Conservation (phyloP, 2,113 vertebrate species). For the Sylvia atricapilla region DNA sequence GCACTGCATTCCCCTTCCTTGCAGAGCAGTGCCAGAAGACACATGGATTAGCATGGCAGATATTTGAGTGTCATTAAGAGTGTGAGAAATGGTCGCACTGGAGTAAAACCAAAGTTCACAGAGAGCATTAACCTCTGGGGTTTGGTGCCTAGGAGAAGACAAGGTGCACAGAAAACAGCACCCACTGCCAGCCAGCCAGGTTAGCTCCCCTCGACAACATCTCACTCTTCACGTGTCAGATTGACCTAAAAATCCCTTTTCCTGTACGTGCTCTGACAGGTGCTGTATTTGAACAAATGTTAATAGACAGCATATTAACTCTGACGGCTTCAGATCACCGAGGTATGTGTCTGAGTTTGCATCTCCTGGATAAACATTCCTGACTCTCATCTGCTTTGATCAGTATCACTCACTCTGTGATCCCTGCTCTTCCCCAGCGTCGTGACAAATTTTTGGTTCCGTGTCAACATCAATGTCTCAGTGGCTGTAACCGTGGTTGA, state of each 20-base stretch:
- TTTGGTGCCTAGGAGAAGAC: neutral
- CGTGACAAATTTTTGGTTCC: slow-evolving; percentile 21
- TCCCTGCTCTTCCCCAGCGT: neutral
- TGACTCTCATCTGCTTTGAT: slow-evolving; percentile 64
- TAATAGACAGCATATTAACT: slow-evolving; percentile 60
- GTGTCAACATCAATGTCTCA: neutral
- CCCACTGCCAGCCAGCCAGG: neutral
- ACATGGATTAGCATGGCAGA: neutral
- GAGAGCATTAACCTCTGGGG: neutral
- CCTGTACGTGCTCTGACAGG: slow-evolving; percentile 14
- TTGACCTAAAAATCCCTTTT: slow-evolving; percentile 9
- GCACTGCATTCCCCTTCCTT: neutral
- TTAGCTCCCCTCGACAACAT: neutral
- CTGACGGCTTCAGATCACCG: neutral
- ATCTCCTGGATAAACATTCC: slow-evolving; percentile 28
- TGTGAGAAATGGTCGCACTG: neutral
- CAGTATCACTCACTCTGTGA: slow-evolving; percentile 50
- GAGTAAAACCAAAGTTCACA: neutral
- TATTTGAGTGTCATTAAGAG: neutral
- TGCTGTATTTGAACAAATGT: slow-evolving; percentile 50
- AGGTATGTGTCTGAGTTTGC: neutral
- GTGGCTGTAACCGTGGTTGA: fast-evolving
- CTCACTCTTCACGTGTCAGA: neutral
- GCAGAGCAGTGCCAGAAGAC: neutral
- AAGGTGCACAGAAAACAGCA: neutral